Evolutionary conservation across 2,797 vertebrate species (phyloP).

Genomic region (Yasuhikotakia modesta): DNA sequence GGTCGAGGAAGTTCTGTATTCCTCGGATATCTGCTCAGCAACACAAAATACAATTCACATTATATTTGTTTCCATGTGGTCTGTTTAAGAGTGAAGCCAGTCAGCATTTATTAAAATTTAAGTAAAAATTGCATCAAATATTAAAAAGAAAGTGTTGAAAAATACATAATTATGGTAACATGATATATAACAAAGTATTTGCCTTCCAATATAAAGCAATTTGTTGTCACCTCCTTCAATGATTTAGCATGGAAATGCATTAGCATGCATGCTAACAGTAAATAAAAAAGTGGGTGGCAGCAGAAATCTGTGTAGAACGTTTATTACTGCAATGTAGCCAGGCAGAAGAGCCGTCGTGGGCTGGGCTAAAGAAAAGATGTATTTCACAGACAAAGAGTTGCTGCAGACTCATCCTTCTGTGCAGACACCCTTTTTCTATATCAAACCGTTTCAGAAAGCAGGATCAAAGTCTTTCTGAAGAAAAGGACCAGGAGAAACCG

Average conservation of each 20-base stretch:
- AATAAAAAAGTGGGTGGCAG: conserved; percentile 19
- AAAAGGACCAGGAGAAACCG: conserved; percentile 32
- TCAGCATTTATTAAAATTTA: too few relatives aligned
- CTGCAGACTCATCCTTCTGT: conserved; percentile 50
- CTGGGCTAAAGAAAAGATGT: conserved; percentile 61
- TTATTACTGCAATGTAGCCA: conserved; percentile 49
- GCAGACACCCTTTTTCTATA: conserved; percentile 45
- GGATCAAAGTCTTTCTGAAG: conserved; percentile 47
- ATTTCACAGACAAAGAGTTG: conserved; percentile 46
- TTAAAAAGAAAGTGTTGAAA: too few relatives aligned
- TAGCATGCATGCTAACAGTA: conserved; percentile 49
- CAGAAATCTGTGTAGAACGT: conserved; percentile 45
- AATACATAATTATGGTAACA: too few relatives aligned
- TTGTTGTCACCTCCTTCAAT: conserved; percentile 14
- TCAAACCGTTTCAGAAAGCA: conserved; percentile 40
- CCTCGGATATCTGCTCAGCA: conserved; percentile 94
- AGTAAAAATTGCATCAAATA: too few relatives aligned
- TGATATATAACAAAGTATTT: too few relatives aligned
- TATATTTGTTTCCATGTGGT: background rate
- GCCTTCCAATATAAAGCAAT: background rate
- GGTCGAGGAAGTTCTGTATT: conserved; percentile 96
- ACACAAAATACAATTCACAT: conserved; percentile 16
- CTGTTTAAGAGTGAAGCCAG: background rate
- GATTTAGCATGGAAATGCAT: conserved; percentile 28
- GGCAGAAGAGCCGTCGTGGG: conserved; percentile 50